phyloP scores from a whole-genome alignment of 1,140 invertebrate genomes.

The Pseudomyrmex concolor region DNA sequence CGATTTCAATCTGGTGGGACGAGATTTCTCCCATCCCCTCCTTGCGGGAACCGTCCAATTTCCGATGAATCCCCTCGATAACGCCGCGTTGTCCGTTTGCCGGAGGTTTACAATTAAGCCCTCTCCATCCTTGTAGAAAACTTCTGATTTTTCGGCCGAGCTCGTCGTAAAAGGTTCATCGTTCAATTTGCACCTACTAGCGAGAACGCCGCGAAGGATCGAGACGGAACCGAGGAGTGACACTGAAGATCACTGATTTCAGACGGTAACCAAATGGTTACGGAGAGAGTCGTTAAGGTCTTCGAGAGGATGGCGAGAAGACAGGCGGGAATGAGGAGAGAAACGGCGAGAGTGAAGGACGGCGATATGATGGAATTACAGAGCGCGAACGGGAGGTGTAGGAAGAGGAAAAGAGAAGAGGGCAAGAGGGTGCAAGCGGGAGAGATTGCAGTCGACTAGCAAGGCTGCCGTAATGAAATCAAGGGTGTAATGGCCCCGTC shows the following conservation, averaged over 20 bases:
- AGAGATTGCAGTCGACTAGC: constrained; percentile 78
- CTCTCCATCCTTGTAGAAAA: constrained; percentile 44
- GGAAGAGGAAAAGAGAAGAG: constrained; percentile 62
- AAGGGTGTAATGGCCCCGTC: constrained; percentile 82
- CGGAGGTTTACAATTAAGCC: constrained; percentile 70
- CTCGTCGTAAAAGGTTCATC: constrained; percentile 67
- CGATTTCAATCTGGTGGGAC: constrained; percentile 68
- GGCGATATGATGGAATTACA: constrained; percentile 52
- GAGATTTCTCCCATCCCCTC: constrained; percentile 17
- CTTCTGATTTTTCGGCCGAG: constrained; percentile 51
- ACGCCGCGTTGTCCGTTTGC: constrained; percentile 56
- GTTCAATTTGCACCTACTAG: constrained; percentile 63
- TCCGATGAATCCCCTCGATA: constrained; percentile 71
- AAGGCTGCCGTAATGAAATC: constrained; percentile 81
- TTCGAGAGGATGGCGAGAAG: background rate
- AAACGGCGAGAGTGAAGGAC: constrained; percentile 31
- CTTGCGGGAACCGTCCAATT: constrained; percentile 69
- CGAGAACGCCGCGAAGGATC: constrained; percentile 19
- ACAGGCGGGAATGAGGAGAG: constrained; percentile 42
- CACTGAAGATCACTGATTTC: constrained; percentile 71
- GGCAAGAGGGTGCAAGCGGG: constrained; percentile 60
- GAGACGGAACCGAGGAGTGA: constrained; percentile 21
- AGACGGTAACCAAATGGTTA: constrained; percentile 77
- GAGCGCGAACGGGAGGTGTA: constrained; percentile 64
- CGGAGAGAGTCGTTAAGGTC: constrained; percentile 58